Base-by-base conservation (phyloP, 2,888 invertebrate genomes). In the Adelphocoris suturalis region DNA sequence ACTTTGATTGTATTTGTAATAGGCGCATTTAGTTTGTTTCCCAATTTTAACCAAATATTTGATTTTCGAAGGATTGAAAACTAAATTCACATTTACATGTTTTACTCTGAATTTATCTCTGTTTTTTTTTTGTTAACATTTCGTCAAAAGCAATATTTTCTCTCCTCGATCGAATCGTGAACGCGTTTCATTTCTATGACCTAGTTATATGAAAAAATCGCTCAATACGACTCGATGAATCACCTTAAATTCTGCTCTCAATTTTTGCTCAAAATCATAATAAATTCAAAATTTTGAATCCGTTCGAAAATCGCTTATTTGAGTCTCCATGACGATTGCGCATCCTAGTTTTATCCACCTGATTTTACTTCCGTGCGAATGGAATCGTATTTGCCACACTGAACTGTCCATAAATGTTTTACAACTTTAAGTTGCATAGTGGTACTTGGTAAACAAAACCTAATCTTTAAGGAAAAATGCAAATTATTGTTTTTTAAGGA, bases 401-500 rank as follows among this genome's bases (percentile, higher is more conserved):
- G 7, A 57, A n/a, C 9, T 68, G 78, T 47, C 78, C 47, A 46
- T 47, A 75, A 19, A 12, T n/a, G 13, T 28, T n/a, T 75, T 75
- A 75, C 75, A 75, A 19, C n/a, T 28, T 46, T 78, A 16, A 14
- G 16, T 82, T 82, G 48, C 47, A 37, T 81, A 47, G 52, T 82
- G 82, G 82, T 82, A 82, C 82, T 78, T 11, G 47, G 82, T 82
- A 68, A 23, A 68, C 19, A 68, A 19, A 68, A 7, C 19, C 5
- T 78, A 28, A 78, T 46, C 46, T 78, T 2, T 23, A 82, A 52
- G 52, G 23, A 48, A 48, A 52, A 48, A 81, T 61, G 68, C 5
- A 47, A 52, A 78, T 47, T 27, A 52, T 47, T 46, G 19, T 81
- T 86, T 86, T 86, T 27, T 75, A 86, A 75, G 61, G 5, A 37